Evolutionary conservation across 2,797 vertebrate species (phyloP).

Genomic region (Adelosebastes latens): DNA sequence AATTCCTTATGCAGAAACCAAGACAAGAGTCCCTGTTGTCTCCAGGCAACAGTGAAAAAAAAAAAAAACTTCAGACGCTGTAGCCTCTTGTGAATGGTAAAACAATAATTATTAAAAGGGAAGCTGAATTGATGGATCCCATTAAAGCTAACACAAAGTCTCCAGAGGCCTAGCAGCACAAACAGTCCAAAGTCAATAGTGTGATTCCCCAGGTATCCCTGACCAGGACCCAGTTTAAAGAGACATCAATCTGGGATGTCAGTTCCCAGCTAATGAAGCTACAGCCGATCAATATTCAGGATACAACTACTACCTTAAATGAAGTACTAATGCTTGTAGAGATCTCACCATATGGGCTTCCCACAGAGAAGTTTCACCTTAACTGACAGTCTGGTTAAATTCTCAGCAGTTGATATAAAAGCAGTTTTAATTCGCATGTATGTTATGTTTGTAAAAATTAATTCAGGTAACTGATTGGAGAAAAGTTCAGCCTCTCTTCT

Average conservation of each 20-base stretch:
- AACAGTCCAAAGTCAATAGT: constrained; percentile 85
- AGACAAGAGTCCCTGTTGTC: constrained; percentile 54
- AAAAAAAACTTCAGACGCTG: constrained; percentile 48
- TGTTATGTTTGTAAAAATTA: background rate
- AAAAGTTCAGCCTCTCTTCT: background rate
- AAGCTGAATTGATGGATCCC: constrained; percentile 88
- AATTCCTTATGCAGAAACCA: constrained; percentile 60
- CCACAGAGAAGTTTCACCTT: constrained; percentile 46
- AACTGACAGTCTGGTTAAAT: constrained; percentile 3
- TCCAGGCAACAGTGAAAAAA: constrained; percentile 28
- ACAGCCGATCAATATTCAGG: constrained; percentile 89
- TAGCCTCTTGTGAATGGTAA: constrained; percentile 66
- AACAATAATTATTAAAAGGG: constrained; percentile 85
- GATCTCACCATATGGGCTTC: constrained; percentile 62
- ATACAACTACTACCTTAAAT: constrained; percentile 81
- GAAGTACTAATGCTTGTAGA: constrained; percentile 84
- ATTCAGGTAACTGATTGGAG: background rate
- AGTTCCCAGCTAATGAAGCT: constrained; percentile 91
- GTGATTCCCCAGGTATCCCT: constrained; percentile 86
- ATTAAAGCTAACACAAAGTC: constrained; percentile 84
- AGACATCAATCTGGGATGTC: constrained; percentile 92
- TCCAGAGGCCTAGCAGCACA: constrained; percentile 80
- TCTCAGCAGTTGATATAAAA: background rate
- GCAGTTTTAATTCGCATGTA: background rate
- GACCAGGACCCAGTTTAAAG: constrained; percentile 87